Conservation (phyloP, 2,113 vertebrate species). For the Hydrochoerus hydrochaeris region DNA sequence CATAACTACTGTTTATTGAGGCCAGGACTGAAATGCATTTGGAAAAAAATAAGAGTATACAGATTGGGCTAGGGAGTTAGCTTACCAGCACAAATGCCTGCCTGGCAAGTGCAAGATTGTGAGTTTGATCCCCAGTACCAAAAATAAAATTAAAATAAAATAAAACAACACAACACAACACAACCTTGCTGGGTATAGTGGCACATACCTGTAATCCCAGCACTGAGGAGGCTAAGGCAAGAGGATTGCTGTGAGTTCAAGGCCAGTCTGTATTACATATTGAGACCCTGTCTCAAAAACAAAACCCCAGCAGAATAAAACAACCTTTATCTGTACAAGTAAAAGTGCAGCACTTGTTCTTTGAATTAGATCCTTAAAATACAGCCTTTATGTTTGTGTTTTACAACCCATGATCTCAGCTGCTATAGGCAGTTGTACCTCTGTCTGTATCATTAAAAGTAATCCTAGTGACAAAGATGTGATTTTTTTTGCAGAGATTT, state of each 20-base stretch:
- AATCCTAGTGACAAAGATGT: not conserved
- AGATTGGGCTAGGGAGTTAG: not conserved
- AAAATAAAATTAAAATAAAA: too few relatives aligned
- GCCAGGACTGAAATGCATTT: conserved; percentile 26
- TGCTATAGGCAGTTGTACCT: not conserved
- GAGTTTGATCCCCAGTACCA: too few relatives aligned
- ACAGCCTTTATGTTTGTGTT: conserved; percentile 17
- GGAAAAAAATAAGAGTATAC: not conserved
- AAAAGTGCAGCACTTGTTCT: not conserved
- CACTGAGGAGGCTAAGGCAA: not conserved
- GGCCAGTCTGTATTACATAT: not conserved
- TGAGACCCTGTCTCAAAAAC: not conserved
- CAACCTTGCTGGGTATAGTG: not conserved
- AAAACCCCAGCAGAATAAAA: not conserved
- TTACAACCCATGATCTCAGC: not conserved
- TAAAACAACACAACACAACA: too few relatives aligned
- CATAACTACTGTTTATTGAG: not conserved
- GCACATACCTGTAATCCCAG: not conserved
- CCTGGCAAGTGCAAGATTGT: too few relatives aligned
- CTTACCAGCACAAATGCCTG: too few relatives aligned
- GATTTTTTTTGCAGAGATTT: not conserved
- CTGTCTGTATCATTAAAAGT: not conserved
- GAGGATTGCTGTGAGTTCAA: not conserved
- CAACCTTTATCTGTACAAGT: not conserved
- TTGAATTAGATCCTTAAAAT: conserved; percentile 42